These are phyloP conservation scores for Platysteira castanea DNA, from an alignment of 2,113 vertebrate genomes.

Conservation along the genomic window DNA sequence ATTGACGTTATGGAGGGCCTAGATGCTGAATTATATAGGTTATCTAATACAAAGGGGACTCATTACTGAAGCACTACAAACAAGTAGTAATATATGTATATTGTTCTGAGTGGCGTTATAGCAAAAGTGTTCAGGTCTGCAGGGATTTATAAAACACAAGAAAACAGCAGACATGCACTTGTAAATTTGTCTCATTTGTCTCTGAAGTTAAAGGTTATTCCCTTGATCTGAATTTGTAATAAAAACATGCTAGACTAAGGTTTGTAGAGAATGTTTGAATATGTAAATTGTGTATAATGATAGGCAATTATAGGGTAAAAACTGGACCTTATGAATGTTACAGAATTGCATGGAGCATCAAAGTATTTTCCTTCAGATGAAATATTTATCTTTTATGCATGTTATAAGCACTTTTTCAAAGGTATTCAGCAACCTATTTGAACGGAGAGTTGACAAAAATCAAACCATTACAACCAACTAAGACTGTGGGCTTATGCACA, in stretches of 20 bases:
- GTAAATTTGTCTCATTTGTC: slow-evolving; percentile 87
- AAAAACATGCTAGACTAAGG: slow-evolving; percentile 81
- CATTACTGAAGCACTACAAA: slow-evolving; percentile 80
- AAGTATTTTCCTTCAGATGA: slow-evolving; percentile 60
- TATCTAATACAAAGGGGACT: slow-evolving; percentile 83
- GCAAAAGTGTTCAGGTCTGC: slow-evolving; percentile 76
- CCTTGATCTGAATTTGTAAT: slow-evolving; percentile 87
- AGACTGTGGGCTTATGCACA: slow-evolving; percentile 35
- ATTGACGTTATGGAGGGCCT: slow-evolving; percentile 77
- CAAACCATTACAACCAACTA: slow-evolving; percentile 43
- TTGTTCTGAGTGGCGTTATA: slow-evolving; percentile 79
- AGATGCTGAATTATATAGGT: slow-evolving; percentile 75
- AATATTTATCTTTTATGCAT: slow-evolving; percentile 59
- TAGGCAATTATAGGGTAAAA: slow-evolving; percentile 80
- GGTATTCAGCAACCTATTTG: slow-evolving; percentile 60
- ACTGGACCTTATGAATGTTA: slow-evolving; percentile 70
- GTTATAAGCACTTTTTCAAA: slow-evolving; percentile 42
- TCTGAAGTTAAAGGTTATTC: slow-evolving; percentile 89
- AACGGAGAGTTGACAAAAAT: slow-evolving; percentile 59
- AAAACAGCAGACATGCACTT: slow-evolving; percentile 85
- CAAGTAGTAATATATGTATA: slow-evolving; percentile 82
- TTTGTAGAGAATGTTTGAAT: slow-evolving; percentile 79
- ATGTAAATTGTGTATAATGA: slow-evolving; percentile 82
- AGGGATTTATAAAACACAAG: slow-evolving; percentile 80
- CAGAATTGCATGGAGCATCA: slow-evolving; percentile 37